Evolutionary conservation across 2,888 invertebrate genomes (phyloP).

Genomic region (Encarsia formosa): DNA sequence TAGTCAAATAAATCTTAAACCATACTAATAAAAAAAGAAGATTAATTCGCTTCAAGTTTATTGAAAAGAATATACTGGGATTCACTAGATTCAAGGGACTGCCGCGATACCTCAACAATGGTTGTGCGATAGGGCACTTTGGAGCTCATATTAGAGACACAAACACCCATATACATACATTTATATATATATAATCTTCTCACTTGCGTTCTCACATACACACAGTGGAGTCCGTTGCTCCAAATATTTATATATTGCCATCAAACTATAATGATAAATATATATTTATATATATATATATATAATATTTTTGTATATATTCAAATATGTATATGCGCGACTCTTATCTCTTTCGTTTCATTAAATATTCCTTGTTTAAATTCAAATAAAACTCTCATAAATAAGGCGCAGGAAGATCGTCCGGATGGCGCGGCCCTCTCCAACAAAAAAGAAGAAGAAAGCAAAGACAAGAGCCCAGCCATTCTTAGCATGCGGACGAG

Average conservation of each 20-base stretch:
- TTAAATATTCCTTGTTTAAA: not conserved
- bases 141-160: conserved; percentile 13
- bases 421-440: conserved; percentile 16
- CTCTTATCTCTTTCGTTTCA: conserved; percentile 2
- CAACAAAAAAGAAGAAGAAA: conserved; percentile 9
- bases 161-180: not conserved
- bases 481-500: conserved; percentile 39
- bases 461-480: conserved; percentile 21
- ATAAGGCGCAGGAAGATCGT: conserved; percentile 18
- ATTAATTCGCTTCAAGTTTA: too few species aligned
- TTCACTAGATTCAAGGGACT: conserved; percentile 1
- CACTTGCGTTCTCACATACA: not conserved
- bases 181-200: not conserved
- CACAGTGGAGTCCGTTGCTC: not conserved
- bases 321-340: not conserved
- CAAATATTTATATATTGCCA: conserved; percentile 5
- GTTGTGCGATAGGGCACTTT: conserved; percentile 23
- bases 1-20: too few species aligned
- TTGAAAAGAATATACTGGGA: not conserved
- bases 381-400: conserved; percentile 7
- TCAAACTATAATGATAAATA: conserved; percentile 11
- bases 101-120: conserved; percentile 15
- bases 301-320: not conserved
- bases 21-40: too few species aligned
- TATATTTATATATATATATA: not conserved